A percentile compares a stretch with the other conserved stretches of the same genome.
phyloP scores from a whole-genome alignment of 2,797 vertebrate species.

The Anguilla megastoma region DNA sequence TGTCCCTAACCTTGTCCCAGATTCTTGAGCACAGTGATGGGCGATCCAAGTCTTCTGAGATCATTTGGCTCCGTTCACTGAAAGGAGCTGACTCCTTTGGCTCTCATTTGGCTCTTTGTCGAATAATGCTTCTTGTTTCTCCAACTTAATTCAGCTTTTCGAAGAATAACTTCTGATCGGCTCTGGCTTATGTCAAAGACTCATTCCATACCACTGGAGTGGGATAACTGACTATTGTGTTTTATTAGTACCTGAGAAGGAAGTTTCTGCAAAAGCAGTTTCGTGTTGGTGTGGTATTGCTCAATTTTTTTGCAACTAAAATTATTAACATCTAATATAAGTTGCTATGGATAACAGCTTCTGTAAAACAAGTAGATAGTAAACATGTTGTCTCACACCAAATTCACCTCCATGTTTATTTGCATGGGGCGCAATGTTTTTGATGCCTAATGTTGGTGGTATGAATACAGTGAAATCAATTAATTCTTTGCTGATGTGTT shows the following conservation, averaged over 20 bases:
- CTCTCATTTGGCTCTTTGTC: not conserved
- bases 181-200: not conserved
- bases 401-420: too few species aligned
- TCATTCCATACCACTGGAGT: not conserved
- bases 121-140: not conserved
- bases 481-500: too few species aligned
- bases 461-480: too few species aligned
- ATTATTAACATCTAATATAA: not conserved
- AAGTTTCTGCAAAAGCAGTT: not conserved
- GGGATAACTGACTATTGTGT: not conserved
- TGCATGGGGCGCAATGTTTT: too few species aligned
- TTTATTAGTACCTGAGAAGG: not conserved
- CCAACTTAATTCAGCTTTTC: not conserved
- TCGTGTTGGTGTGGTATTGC: not conserved
- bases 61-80: not conserved
- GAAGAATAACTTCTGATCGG: not conserved
- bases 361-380: too few species aligned
- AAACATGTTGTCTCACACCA: too few species aligned
- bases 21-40: not conserved
- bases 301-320: not conserved
- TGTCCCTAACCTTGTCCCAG: not conserved
- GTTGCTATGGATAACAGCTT: not conserved
- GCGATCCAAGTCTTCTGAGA: not conserved
- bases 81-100: not conserved
- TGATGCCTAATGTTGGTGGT: too few species aligned